These are phyloP conservation scores for Odobenus rosmarus DNA, from an alignment of 2,113 vertebrate species.

Conservation along the genomic window DNA sequence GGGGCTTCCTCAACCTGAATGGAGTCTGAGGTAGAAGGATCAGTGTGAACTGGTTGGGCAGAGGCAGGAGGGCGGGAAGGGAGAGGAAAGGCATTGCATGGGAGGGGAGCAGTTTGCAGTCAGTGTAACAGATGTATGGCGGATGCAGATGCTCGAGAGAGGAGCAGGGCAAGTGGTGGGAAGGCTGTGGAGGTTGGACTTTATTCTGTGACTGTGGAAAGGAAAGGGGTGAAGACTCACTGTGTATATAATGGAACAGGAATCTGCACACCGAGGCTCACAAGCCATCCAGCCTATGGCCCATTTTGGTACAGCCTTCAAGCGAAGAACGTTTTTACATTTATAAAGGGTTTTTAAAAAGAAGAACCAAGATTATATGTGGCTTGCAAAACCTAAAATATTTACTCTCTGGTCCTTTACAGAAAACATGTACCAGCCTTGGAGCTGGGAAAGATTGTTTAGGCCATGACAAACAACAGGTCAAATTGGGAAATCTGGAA, in stretches of 20 bases:
- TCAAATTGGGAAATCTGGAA: neutral
- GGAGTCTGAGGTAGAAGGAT: neutral
- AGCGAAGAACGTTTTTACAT: constrained; percentile 22
- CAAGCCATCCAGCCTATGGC: neutral
- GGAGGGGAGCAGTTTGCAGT: neutral
- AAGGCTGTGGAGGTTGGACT: neutral
- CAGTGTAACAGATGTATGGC: neutral
- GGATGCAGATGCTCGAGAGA: neutral
- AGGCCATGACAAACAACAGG: neutral
- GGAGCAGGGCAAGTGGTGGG: neutral
- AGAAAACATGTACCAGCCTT: neutral
- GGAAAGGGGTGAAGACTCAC: neutral
- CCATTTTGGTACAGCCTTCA: neutral
- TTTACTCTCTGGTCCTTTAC: neutral
- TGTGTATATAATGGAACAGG: neutral
- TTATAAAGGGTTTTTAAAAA: neutral
- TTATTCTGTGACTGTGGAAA: neutral
- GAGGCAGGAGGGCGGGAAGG: neutral
- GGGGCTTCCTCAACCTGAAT: neutral
- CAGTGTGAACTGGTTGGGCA: neutral
- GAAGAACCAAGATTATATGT: neutral
- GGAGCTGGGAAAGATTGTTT: neutral
- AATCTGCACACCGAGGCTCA: neutral
- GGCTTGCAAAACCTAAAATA: neutral
- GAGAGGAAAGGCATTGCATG: neutral